phyloP scores from a whole-genome alignment of 2,113 vertebrate genomes.

The Paradoxurus hermaphroditus region DNA sequence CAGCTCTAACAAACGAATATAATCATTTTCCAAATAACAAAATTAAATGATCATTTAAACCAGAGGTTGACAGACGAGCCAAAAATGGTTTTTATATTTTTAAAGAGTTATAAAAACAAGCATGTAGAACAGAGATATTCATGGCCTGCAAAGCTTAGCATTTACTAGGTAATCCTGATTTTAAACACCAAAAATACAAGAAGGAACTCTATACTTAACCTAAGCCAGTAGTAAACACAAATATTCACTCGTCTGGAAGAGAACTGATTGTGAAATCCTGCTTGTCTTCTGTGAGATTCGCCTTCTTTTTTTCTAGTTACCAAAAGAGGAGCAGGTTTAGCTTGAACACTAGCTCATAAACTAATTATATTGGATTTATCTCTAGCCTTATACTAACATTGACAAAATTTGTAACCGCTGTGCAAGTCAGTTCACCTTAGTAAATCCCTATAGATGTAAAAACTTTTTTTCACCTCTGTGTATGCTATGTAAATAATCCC shows the following conservation, averaged over 20 bases:
- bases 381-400: neutral
- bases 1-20: neutral
- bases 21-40: neutral
- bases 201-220: neutral
- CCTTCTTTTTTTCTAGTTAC: neutral
- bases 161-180: neutral
- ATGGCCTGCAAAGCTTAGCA: neutral
- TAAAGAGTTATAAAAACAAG: neutral
- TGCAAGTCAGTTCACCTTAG: neutral
- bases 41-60: neutral
- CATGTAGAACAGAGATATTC: neutral
- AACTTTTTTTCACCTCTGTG: neutral
- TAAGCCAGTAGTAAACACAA: neutral
- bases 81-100: neutral
- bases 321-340: neutral
- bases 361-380: neutral
- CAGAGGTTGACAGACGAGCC: neutral
- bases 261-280: neutral
- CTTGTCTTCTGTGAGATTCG: neutral
- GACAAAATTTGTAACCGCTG: neutral
- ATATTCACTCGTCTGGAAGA: neutral
- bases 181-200: neutral
- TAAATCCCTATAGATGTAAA: neutral
- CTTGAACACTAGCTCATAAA: neutral
- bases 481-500: neutral